Evolutionary conservation across 2,113 vertebrate species (phyloP), one percentile per base, ranked within the genome.

Genomic region (Nicator chloris): DNA sequence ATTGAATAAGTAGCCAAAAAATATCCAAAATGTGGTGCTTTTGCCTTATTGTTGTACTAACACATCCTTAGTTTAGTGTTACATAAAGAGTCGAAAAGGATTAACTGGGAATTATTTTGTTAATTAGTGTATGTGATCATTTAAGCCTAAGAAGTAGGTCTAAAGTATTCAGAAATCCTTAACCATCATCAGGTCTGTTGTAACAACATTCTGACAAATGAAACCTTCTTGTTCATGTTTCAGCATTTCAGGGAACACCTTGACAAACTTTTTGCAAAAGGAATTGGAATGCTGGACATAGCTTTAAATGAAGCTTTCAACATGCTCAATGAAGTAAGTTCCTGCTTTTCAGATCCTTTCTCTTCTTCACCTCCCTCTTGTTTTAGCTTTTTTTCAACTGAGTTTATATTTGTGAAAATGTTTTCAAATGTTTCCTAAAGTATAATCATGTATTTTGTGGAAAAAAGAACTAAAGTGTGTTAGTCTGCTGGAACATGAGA

Each of bases 231-330:
- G 44, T 96, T 88, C 68, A 37, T 61, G 57, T 97, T 97, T 76
- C 97, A 99, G 99, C 99, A 99, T 97, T 99, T 99, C 97, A 98
- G 99, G 94, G 98, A 99, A 91, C 99, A 99, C 85, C 98, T 99
- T 37, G 98, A 99, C 92, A 99, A 99, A 96, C 98, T 99, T 89
- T 98, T 98, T 93, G 99, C 99, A 79, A 98, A 99, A 97, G 99
- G 99, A 88, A 99, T 99, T 15, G 99, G 99, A 72, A 99, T 99
- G 99, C 97, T 99, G 97, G 99, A 99, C 84, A 92, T 99, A 31
- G 99, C 99, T 95, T 98, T 99, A 93, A 99, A 98, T 13, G 99
- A 99, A 96, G 99, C 99, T 77, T 99, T 99, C 97, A 98, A 97
- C 92, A 98, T 99, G 92, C 99, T 99, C 81, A 98, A 92, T 75